Conservation (phyloP, 1,140 invertebrate genomes). For the Procambarus virginalis region DNA sequence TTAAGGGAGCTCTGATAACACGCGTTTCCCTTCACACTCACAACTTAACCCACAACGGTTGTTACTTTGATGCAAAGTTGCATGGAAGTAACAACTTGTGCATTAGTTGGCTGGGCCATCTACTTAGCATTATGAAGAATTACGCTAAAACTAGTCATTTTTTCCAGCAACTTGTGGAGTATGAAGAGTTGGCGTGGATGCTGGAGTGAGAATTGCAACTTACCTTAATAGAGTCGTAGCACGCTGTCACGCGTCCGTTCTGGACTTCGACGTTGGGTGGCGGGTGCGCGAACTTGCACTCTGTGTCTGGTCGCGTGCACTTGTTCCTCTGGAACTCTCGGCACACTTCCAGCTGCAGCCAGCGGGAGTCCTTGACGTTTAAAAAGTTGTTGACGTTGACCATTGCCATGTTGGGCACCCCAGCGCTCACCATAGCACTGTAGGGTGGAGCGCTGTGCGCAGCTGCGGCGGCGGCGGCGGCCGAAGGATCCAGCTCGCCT, state of each 20-base stretch:
- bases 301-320: constrained; percentile 97
- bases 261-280: constrained; percentile 99
- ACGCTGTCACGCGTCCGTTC: constrained; percentile 99
- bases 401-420: constrained; percentile 89
- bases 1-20: too few species aligned
- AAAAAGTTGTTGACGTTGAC: constrained; percentile 91
- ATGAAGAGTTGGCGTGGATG: too few species aligned
- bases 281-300: constrained; percentile 99
- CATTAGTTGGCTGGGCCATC: too few species aligned
- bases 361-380: constrained; percentile 99
- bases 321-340: constrained; percentile 99
- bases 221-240: constrained; percentile 99
- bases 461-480: constrained; percentile 61
- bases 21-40: too few species aligned
- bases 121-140: too few species aligned
- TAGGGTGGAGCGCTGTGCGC: constrained; percentile 60
- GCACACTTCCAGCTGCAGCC: constrained; percentile 99
- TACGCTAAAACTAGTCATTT: too few species aligned
- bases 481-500: constrained; percentile 66
- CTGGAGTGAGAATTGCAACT: constrained; percentile 73
- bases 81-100: too few species aligned
- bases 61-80: too few species aligned
- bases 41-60: too few species aligned
- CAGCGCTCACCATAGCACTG: constrained; percentile 74
- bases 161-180: too few species aligned